Evolutionary conservation across 2,113 vertebrate species (phyloP).

Genomic region (Lutjanus erythropterus): DNA sequence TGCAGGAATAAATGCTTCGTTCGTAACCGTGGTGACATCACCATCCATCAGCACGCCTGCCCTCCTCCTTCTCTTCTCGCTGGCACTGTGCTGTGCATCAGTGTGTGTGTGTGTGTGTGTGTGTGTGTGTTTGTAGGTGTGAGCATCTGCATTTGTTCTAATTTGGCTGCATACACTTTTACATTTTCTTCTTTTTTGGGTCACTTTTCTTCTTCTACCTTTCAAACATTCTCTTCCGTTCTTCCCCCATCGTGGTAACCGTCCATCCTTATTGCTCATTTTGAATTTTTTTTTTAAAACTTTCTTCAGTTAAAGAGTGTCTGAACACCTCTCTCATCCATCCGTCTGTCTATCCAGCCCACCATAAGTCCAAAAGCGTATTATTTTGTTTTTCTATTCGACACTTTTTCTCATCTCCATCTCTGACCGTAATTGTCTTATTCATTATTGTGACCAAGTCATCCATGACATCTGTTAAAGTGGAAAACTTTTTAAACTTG

Average conservation of each 20-base stretch:
- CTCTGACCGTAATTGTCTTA: too few species aligned
- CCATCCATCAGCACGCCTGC: slow-evolving; percentile 67
- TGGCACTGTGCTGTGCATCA: background rate
- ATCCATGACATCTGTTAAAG: too few species aligned
- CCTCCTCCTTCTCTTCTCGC: background rate
- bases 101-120: slow-evolving; percentile 19
- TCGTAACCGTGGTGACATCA: slow-evolving; percentile 61
- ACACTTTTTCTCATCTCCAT: background rate
- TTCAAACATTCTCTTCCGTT: background rate
- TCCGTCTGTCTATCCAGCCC: background rate
- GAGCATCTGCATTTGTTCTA: slow-evolving; percentile 17
- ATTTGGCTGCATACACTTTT: background rate
- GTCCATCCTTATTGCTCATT: background rate
- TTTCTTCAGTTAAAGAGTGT: background rate
- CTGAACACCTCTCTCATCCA: too few species aligned
- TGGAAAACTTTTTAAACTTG: too few species aligned
- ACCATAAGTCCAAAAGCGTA: too few species aligned
- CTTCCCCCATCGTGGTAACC: background rate
- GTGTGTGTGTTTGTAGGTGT: slow-evolving; percentile 16
- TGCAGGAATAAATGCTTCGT: slow-evolving; percentile 59
- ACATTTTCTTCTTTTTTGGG: background rate
- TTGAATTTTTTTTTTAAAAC: background rate
- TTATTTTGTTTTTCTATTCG: too few species aligned
- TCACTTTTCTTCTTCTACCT: background rate
- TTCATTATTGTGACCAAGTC: too few species aligned